Base-by-base conservation (phyloP, 1,140 invertebrate genomes). In the Muscidifurax raptorellus region DNA sequence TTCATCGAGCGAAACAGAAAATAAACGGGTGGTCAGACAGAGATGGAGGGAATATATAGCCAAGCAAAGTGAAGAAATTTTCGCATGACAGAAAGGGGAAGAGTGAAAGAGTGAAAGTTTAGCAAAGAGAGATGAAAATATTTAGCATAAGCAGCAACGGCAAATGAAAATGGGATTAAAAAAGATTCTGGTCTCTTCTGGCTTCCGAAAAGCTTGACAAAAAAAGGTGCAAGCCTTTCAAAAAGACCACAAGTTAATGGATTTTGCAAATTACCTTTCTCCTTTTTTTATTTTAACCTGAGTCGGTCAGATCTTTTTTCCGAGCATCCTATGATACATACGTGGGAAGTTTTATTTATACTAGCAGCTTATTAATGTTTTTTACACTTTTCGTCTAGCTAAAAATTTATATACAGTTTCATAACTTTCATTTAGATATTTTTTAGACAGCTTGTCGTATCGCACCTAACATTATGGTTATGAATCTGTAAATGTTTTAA, bases 1-100 rank as follows among this genome's bases (percentile, higher is more conserved):
- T 76, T 27, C 18, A 76, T 76, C 25, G 25, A 52, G 44, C 25
- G 15, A 76, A 76, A 76, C 36, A 25, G 74, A 27, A 76, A 76
- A 22, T 69, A 28, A 69, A 69, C 18, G 18, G 22, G 15, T 59
- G 15, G 18, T 59, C 52, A 59, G 18, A 7, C 22, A 59, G 22
- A n/a, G 22, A 59, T n/a, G 0, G 0, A 22, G 22, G 7, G 36
- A 40, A 22, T 59, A 7, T n/a, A 59, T 59, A 59, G 52, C 18
- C 13, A 6, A n/a, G 6, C 18, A n/a, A 59, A 22, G 3, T 22
- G 2, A 59, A 59, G 52, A 59, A 4, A 59, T 59, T 59, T 59
- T n/a, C 5, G 18, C 52, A 22, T 59, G 18, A 7, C 22, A 59
- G 22, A 59, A 22, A 59, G 0, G 5, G 52, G 22, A 5, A n/a